A percentile compares a stretch with the other conserved stretches of the same genome.
Evolutionary conservation across 2,113 vertebrate species (phyloP).

Genomic region (Chaetorhynchus papuensis): DNA sequence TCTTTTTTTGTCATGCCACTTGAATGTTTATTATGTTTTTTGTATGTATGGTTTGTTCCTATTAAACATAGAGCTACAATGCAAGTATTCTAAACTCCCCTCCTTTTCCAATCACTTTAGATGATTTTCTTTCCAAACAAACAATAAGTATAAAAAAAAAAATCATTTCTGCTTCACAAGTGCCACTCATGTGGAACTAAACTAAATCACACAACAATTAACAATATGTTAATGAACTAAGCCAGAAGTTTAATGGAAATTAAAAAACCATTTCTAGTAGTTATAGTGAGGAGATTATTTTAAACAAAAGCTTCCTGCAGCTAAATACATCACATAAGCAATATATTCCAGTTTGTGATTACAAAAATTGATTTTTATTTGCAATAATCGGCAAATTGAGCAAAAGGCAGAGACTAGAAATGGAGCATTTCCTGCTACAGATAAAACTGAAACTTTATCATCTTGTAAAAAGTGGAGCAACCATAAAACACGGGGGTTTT

Average conservation of each 20-base stretch:
- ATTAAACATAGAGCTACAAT: not conserved
- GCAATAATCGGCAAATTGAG: not conserved
- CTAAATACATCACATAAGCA: not conserved
- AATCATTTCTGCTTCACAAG: not conserved
- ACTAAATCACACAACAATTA: constrained; percentile 44
- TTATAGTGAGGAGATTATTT: not conserved
- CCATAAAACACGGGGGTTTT: not conserved
- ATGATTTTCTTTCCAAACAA: not conserved
- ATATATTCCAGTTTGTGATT: not conserved
- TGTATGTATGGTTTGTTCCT: not conserved
- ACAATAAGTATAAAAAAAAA: not conserved
- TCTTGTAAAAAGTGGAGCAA: not conserved
- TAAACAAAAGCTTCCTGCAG: constrained; percentile 17
- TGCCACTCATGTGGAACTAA: not conserved
- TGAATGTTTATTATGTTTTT: not conserved
- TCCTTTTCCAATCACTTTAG: not conserved
- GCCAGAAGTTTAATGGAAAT: constrained; percentile 14
- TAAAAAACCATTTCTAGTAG: not conserved
- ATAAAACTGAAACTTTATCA: not conserved
- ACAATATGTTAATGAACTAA: constrained; percentile 36
- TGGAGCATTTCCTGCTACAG: not conserved
- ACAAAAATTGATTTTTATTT: not conserved
- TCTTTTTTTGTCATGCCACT: not conserved
- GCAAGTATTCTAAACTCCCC: not conserved
- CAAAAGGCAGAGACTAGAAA: not conserved